phyloP scores from a whole-genome alignment of 2,113 vertebrate genomes.

The Ammodytes dubius region DNA sequence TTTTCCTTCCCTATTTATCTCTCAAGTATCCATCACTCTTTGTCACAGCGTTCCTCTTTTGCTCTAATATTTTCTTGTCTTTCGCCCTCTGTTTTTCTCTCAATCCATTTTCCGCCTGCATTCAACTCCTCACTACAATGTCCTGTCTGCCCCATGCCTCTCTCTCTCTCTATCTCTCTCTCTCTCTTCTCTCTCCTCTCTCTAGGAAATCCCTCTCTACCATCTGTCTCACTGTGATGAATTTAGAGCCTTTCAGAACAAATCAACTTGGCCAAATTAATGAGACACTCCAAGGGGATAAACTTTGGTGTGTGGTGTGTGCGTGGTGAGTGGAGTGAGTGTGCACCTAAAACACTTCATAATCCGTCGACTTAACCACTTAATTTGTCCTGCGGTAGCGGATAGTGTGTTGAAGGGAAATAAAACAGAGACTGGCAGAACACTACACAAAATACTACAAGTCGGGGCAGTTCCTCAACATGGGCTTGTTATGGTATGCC shows the following conservation, averaged over 20 bases:
- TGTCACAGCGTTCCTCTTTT: conserved; percentile 9
- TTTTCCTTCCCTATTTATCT: conserved; percentile 35
- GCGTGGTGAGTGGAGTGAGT: conserved; percentile 14
- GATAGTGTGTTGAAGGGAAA: conserved; percentile 40
- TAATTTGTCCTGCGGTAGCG: conserved; percentile 57
- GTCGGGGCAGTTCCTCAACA: conserved; percentile 7
- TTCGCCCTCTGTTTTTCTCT: conserved; percentile 10
- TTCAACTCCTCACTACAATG: background rate
- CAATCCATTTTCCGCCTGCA: conserved; percentile 3
- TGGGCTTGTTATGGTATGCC: background rate
- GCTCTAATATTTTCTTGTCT: conserved; percentile 7
- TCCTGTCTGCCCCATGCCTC: conserved; percentile 7
- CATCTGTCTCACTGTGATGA: conserved; percentile 74
- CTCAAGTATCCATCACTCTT: conserved; percentile 25
- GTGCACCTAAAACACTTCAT: conserved; percentile 57
- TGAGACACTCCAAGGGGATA: conserved; percentile 68
- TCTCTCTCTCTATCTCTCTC: conserved; percentile 3
- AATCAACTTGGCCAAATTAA: conserved; percentile 75
- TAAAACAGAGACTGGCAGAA: conserved; percentile 9
- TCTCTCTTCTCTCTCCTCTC: too few relatives aligned
- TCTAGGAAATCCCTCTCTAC: conserved; percentile 76
- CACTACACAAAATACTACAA: background rate
- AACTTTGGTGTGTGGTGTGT: conserved; percentile 46
- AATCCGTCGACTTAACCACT: conserved; percentile 56
- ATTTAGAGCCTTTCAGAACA: conserved; percentile 71